Percentiles rank a stretch among this genome's conserved stretches.
These are phyloP conservation scores for Ephydatia muelleri DNA, from an alignment of 37 sponge, comb jelly and placozoan genomes.

Conservation along the genomic window DNA sequence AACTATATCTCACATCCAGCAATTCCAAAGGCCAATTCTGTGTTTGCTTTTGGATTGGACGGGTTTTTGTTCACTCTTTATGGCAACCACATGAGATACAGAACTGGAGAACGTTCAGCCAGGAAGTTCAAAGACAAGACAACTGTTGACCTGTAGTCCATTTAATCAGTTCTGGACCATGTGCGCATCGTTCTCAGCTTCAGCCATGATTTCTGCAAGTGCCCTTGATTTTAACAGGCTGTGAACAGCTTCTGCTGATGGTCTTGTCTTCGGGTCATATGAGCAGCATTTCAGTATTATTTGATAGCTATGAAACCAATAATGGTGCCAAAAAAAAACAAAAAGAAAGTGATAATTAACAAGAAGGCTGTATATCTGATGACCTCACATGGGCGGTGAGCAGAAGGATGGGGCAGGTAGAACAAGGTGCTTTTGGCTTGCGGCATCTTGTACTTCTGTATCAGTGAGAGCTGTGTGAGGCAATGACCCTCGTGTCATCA, in stretches of 20 bases:
- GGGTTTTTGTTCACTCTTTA: constrained; percentile 62
- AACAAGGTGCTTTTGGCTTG: constrained; percentile 14
- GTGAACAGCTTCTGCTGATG: constrained; percentile 24
- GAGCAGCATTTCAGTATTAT: constrained; percentile 59
- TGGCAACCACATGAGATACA: constrained; percentile 79
- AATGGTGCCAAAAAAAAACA: neutral
- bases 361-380: no score
- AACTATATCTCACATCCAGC: constrained; percentile 23
- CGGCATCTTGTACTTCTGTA: constrained; percentile 37
- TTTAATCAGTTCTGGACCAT: neutral
- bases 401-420: constrained; percentile 42
- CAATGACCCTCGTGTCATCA: constrained; percentile 53
- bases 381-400: constrained; percentile 53
- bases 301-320: constrained; percentile 31
- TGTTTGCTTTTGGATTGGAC: constrained; percentile 76
- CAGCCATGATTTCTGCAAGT: constrained; percentile 23
- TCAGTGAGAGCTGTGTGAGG: constrained; percentile 60
- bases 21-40: constrained; percentile 74
- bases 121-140: constrained; percentile 90
- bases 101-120: constrained; percentile 78
- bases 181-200: neutral
- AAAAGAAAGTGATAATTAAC: neutral
- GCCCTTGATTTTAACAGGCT: constrained; percentile 52
- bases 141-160: constrained; percentile 41
- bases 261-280: constrained; percentile 24